Conservation (phyloP, 2,888 invertebrate species). For the Alsophila aescularia region DNA sequence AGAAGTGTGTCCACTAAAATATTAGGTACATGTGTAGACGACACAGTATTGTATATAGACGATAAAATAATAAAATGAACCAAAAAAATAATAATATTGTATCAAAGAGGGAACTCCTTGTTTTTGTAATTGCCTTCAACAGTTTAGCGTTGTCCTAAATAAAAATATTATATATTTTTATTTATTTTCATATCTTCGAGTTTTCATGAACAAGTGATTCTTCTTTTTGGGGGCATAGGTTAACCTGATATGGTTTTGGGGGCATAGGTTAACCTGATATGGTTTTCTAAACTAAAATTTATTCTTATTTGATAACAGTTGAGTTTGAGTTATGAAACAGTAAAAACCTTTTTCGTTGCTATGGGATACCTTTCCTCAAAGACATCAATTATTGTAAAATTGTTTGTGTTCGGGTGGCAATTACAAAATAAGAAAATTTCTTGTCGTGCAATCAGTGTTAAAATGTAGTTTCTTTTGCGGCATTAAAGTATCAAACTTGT, state of each 20-base stretch:
- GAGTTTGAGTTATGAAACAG: no score
- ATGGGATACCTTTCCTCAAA: no score
- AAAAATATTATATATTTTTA: not conserved
- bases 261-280: no score
- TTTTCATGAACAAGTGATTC: not conserved
- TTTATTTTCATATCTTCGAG: no score
- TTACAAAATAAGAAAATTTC: not conserved
- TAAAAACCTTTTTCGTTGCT: no score
- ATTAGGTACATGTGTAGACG: slow-evolving; percentile 47
- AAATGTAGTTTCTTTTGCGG: slow-evolving; percentile 68
- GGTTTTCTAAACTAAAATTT: no score
- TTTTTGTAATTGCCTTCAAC: not conserved
- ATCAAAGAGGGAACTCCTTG: not conserved
- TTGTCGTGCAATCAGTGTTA: slow-evolving; percentile 33
- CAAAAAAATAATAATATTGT: slow-evolving; percentile 22
- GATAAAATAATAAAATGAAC: slow-evolving; percentile 42
- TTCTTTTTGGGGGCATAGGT: not conserved
- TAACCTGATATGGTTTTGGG: no score
- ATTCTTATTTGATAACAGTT: no score
- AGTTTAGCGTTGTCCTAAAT: not conserved
- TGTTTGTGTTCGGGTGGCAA: no score
- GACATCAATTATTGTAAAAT: no score
- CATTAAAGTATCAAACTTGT: slow-evolving; percentile 46
- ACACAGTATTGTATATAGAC: slow-evolving; percentile 50
- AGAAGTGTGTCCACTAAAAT: slow-evolving; percentile 58